Percentiles rank a stretch among this genome's conserved stretches.
Conservation (phyloP, 2,797 vertebrate genomes). For the Carapus acus region DNA sequence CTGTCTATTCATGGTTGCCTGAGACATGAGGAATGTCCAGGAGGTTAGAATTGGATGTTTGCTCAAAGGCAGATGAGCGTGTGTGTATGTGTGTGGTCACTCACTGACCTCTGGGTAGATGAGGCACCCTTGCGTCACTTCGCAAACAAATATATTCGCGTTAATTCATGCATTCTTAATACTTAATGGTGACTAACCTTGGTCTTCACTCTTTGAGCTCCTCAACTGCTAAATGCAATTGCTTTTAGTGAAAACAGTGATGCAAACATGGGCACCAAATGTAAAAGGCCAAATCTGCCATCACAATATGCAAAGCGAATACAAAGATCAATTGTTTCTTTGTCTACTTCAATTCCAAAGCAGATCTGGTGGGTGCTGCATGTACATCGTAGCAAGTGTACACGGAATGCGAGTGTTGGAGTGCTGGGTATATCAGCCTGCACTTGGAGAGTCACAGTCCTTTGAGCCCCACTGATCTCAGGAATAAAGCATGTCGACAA, state of each 20-base stretch:
- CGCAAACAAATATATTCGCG: too few relatives aligned
- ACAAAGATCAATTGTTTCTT: neutral
- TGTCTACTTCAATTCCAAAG: neutral
- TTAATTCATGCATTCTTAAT: too few relatives aligned
- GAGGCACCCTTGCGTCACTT: too few relatives aligned
- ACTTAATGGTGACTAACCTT: too few relatives aligned
- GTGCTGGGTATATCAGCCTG: conserved; percentile 5
- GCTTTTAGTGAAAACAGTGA: conserved; percentile 8
- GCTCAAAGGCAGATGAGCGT: neutral
- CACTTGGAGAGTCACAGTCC: too few relatives aligned
- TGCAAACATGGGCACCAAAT: neutral
- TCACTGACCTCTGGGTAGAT: too few relatives aligned
- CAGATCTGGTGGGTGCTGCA: neutral
- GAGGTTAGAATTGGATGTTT: conserved; percentile 5
- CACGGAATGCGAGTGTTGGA: neutral
- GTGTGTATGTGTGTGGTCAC: conserved; percentile 4
- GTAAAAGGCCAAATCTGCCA: neutral
- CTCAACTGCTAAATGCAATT: neutral
- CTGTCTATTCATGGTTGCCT: conserved; percentile 9
- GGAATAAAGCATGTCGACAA: conserved; percentile 9
- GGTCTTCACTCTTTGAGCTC: conserved; percentile 1
- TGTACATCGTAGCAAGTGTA: too few relatives aligned
- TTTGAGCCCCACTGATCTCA: conserved; percentile 22
- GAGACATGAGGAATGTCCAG: conserved; percentile 9
- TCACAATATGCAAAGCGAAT: too few relatives aligned